Conservation (phyloP, 35 echinoderm and acorn worm species). For the Anneissia japonica region DNA sequence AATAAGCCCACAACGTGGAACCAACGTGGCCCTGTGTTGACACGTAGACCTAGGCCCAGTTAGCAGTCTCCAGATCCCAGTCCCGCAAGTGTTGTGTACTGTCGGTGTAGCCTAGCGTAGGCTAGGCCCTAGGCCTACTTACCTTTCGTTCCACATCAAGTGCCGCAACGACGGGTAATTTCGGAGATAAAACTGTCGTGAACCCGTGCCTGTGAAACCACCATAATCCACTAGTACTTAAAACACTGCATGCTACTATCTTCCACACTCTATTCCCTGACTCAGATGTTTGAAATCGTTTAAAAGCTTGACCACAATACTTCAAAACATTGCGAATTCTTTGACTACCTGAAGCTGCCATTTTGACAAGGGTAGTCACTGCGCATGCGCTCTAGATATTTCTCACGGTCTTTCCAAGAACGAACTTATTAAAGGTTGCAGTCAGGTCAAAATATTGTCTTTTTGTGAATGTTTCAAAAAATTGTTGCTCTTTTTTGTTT, state of each 20-base stretch:
- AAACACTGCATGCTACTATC: neutral
- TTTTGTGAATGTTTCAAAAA: no score
- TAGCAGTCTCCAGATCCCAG: no score
- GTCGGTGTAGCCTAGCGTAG: no score
- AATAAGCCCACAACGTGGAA: no score
- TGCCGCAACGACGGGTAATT: neutral
- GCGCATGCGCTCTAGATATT: neutral
- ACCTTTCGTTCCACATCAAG: neutral
- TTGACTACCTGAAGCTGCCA: slow-evolving; percentile 1
- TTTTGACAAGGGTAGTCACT: neutral
- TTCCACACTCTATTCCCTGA: neutral
- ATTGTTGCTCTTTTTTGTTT: no score
- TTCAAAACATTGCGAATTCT: neutral
- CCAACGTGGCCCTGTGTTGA: no score
- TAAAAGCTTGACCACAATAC: neutral
- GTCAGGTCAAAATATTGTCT: no score
- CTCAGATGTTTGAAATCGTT: neutral
- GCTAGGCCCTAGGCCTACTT: neutral
- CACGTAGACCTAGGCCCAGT: no score
- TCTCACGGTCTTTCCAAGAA: no score
- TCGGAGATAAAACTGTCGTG: neutral
- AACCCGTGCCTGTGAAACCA: neutral
- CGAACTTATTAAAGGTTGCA: no score
- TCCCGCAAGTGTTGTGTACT: no score
- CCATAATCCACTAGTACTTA: neutral